Evolutionary conservation across 2,113 vertebrate species (phyloP).

Genomic region (Mirounga angustirostris): DNA sequence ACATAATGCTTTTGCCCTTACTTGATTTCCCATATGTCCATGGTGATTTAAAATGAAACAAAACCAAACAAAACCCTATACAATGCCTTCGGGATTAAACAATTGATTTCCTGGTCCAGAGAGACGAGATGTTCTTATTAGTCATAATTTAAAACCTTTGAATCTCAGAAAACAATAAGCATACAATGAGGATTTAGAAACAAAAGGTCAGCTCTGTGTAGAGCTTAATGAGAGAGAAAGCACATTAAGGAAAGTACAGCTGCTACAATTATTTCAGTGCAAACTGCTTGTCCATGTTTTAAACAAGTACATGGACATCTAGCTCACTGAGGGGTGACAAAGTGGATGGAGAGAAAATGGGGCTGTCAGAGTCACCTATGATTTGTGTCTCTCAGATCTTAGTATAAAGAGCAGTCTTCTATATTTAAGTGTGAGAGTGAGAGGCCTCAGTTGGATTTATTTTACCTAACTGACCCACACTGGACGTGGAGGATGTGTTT

Average conservation of each 20-base stretch:
- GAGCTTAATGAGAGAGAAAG: background rate
- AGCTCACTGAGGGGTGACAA: background rate
- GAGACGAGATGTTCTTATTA: conserved; percentile 28
- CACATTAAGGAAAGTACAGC: background rate
- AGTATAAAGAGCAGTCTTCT: background rate
- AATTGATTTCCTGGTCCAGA: background rate
- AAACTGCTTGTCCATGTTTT: background rate
- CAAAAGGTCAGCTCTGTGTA: background rate
- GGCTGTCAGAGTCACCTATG: background rate
- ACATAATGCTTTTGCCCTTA: background rate
- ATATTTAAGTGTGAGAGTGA: background rate
- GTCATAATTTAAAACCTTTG: conserved; percentile 24
- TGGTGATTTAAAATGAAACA: background rate
- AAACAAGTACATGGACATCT: background rate
- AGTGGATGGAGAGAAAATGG: conserved; percentile 7
- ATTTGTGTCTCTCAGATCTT: conserved; percentile 31
- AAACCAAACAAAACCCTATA: background rate
- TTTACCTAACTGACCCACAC: background rate
- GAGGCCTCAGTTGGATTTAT: background rate
- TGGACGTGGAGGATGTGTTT: background rate
- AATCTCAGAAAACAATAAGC: conserved; percentile 33
- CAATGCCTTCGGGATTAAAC: background rate
- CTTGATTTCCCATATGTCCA: conserved; percentile 7
- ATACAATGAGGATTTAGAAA: background rate
- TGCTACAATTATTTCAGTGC: background rate